phyloP scores from a whole-genome alignment of 2,113 vertebrate genomes.

The Neolamprologus kungweensis region DNA sequence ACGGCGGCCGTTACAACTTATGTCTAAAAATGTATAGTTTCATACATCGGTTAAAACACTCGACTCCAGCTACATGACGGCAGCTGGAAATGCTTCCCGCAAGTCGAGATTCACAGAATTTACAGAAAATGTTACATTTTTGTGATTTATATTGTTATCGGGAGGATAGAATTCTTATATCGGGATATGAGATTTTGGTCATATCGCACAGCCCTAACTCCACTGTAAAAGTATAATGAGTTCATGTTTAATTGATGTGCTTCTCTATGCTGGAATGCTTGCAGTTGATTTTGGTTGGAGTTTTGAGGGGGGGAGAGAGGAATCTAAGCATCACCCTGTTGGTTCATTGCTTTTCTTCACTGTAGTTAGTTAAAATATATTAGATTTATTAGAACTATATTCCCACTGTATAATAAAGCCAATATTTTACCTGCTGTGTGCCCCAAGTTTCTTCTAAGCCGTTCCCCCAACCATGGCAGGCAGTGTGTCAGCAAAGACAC shows the following conservation, averaged over 20 bases:
- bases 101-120: neutral
- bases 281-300: neutral
- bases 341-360: neutral
- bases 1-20: too few species aligned
- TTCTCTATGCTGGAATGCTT: constrained; percentile 43
- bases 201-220: neutral
- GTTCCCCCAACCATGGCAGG: constrained; percentile 48
- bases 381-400: neutral
- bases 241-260: constrained; percentile 7
- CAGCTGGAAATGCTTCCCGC: neutral
- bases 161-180: neutral
- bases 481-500: constrained; percentile 40
- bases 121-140: neutral
- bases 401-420: neutral
- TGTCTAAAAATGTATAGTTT: too few species aligned
- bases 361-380: neutral
- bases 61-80: rapidly evolving
- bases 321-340: neutral
- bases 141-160: neutral
- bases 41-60: neutral
- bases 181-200: neutral
- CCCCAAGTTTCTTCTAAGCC: constrained; percentile 48
- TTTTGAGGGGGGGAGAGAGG: neutral
- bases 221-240: neutral
- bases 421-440: constrained; percentile 33